Percentiles rank a stretch among this genome's conserved stretches.
phyloP scores from a whole-genome alignment of 2,797 vertebrate genomes.

The Dermochelys coriacea region DNA sequence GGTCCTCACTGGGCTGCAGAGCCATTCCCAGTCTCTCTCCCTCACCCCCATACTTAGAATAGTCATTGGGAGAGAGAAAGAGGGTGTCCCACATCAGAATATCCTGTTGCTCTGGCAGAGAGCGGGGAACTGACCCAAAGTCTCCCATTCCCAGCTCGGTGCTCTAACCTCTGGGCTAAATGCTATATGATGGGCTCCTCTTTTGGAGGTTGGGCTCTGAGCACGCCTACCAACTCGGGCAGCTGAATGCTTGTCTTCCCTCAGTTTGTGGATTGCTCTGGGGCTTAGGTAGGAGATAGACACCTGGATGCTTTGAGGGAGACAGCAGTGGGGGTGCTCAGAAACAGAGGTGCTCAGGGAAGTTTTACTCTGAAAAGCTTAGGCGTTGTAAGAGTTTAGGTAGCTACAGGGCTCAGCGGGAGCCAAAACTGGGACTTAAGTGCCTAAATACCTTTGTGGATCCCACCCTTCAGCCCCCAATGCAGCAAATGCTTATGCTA shows the following conservation, averaged over 20 bases:
- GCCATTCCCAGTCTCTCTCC: too few relatives aligned
- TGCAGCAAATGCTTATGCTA: conserved; percentile 51
- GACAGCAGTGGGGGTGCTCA: neutral
- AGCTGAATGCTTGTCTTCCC: neutral
- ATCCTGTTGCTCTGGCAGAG: neutral
- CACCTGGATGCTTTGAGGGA: neutral
- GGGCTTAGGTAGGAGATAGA: neutral
- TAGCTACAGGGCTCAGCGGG: neutral
- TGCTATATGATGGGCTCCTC: neutral
- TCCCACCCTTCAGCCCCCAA: neutral
- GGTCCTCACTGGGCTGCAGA: too few relatives aligned
- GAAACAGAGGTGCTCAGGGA: neutral
- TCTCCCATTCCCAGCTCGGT: neutral
- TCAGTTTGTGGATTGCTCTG: neutral
- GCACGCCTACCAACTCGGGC: neutral
- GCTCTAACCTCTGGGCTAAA: neutral
- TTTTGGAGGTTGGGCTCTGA: neutral
- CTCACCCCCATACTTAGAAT: too few relatives aligned
- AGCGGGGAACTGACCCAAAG: neutral
- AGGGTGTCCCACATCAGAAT: too few relatives aligned
- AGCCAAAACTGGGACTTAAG: neutral
- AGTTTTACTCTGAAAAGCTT: neutral
- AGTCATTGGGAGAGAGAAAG: too few relatives aligned
- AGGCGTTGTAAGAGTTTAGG: neutral
- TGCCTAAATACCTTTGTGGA: neutral